These are phyloP conservation scores for Lophura nycthemera DNA, from an alignment of 2,113 vertebrate species.

Conservation along the genomic window DNA sequence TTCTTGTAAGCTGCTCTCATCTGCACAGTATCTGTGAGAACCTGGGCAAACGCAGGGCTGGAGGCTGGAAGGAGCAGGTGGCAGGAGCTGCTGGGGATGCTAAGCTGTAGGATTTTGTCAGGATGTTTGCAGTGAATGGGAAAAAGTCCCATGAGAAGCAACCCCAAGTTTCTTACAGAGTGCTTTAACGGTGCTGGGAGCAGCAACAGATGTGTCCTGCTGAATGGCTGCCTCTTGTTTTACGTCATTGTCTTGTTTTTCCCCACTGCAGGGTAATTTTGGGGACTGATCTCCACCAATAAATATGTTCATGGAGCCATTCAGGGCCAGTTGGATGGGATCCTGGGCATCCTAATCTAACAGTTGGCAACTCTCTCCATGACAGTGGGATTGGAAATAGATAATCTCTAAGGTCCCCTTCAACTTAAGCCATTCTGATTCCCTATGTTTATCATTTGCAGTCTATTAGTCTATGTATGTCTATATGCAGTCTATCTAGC, in stretches of 20 bases:
- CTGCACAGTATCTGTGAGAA: conserved; percentile 41
- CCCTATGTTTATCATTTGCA: not conserved
- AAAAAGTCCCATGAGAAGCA: conserved; percentile 18
- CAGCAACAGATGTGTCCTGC: conserved; percentile 14
- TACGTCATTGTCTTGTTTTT: not conserved
- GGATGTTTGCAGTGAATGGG: conserved; percentile 51
- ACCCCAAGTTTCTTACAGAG: not conserved
- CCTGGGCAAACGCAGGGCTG: not conserved
- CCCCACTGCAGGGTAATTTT: not conserved
- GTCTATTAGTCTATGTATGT: not conserved
- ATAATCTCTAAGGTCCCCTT: too few species aligned
- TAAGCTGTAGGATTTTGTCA: conserved; percentile 58
- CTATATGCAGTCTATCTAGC: not conserved
- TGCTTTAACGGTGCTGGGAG: not conserved
- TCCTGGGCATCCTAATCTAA: too few species aligned
- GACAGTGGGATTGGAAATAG: too few species aligned
- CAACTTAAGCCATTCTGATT: too few species aligned
- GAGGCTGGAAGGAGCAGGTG: conserved; percentile 54
- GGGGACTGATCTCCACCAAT: not conserved
- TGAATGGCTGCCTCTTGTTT: not conserved
- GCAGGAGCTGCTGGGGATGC: conserved; percentile 25
- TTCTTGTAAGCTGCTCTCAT: conserved; percentile 56
- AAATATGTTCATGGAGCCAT: not conserved
- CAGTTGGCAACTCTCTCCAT: too few species aligned
- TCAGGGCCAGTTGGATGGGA: too few species aligned